Conservation (phyloP, 2,113 vertebrate genomes). For the Brachypodius melanocephalos region DNA sequence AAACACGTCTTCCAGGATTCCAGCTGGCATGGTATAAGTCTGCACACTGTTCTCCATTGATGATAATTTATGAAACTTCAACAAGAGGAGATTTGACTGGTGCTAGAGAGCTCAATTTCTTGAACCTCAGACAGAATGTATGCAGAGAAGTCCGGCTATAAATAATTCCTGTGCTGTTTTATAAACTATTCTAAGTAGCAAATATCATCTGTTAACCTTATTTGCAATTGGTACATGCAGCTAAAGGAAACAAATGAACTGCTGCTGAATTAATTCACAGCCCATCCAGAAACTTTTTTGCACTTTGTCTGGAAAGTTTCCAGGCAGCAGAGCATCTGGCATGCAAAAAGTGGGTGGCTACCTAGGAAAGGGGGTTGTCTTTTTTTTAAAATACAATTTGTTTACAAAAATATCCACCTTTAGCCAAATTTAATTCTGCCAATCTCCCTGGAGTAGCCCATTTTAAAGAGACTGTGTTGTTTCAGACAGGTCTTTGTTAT, state of each 20-base stretch:
- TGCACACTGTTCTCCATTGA: background rate
- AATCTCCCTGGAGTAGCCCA: background rate
- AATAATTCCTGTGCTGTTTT: constrained; percentile 41
- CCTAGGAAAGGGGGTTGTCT: background rate
- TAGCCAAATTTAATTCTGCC: background rate
- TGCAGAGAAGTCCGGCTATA: background rate
- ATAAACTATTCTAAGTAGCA: constrained; percentile 31
- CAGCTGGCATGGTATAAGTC: background rate
- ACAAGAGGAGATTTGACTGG: background rate
- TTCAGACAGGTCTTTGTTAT: background rate
- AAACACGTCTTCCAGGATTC: background rate
- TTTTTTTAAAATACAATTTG: background rate
- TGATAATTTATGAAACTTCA: background rate
- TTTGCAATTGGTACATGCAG: constrained; percentile 49
- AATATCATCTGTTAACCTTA: constrained; percentile 46
- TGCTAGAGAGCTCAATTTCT: background rate
- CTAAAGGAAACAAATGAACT: constrained; percentile 53
- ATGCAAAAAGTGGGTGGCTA: constrained; percentile 47
- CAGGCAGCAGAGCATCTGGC: constrained; percentile 52
- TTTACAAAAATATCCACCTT: background rate
- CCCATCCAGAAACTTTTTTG: constrained; percentile 59
- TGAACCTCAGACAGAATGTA: background rate
- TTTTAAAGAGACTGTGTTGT: background rate
- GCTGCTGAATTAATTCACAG: constrained; percentile 61
- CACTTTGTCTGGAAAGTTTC: constrained; percentile 58